phyloP scores from a whole-genome alignment of 2,113 vertebrate species.

The Gavialis gangeticus region DNA sequence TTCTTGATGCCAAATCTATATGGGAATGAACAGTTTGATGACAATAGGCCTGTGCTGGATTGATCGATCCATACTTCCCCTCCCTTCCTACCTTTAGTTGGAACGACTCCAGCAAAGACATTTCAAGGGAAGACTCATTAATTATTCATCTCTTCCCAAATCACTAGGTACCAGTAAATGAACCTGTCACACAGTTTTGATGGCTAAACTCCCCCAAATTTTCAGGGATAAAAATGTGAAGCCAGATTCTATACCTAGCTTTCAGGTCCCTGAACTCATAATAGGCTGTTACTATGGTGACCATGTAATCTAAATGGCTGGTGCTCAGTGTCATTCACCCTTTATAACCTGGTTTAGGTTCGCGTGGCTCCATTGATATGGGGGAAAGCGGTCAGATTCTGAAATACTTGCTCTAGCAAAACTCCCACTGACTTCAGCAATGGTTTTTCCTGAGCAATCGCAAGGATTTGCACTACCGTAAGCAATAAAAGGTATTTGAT shows the following conservation, averaged over 20 bases:
- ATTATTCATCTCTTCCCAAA: not conserved
- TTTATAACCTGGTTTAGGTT: not conserved
- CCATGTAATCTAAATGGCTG: not conserved
- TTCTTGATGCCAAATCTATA: not conserved
- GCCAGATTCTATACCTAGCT: not conserved
- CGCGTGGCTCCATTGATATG: not conserved
- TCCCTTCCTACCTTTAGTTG: not conserved
- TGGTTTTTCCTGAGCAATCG: not conserved
- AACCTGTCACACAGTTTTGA: not conserved
- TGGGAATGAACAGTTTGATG: not conserved
- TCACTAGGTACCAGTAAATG: not conserved
- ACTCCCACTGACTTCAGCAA: not conserved
- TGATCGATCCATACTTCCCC: not conserved
- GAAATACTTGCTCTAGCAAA: not conserved
- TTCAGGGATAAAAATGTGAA: not conserved
- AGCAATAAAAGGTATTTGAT: not conserved
- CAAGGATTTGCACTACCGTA: not conserved
- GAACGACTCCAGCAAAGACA: not conserved
- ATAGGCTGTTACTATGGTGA: not conserved
- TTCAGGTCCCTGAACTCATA: not conserved
- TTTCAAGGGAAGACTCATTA: slow-evolving; percentile 1
- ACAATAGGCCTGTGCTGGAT: not conserved
- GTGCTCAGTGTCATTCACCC: not conserved
- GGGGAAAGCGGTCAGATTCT: not conserved
- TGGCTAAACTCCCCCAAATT: not conserved